These are phyloP conservation scores for Isichthys henryi DNA, from an alignment of 2,113 vertebrate genomes.

Conservation along the genomic window DNA sequence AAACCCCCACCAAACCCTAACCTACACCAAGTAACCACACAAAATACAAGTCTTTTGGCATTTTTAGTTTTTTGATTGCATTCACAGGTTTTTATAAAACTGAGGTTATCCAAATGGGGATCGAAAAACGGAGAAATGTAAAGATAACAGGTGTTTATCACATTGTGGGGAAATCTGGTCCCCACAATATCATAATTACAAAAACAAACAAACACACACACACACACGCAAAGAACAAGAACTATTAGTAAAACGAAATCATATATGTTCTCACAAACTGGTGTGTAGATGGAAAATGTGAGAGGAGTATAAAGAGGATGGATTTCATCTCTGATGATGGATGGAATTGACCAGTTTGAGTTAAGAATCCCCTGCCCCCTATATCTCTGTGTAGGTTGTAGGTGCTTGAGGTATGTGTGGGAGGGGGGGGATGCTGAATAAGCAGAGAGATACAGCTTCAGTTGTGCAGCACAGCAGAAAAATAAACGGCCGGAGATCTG, in stretches of 20 bases:
- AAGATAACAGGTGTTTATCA: no score
- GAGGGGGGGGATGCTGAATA: not conserved
- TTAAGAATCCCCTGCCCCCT: not conserved
- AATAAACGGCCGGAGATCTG: not conserved
- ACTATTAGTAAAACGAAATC: not conserved
- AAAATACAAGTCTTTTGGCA: no score
- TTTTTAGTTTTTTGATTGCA: no score
- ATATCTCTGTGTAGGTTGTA: not conserved
- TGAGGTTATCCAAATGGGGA: no score
- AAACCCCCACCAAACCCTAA: no score
- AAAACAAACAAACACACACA: no score
- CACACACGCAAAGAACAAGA: not conserved
- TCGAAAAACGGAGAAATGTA: no score
- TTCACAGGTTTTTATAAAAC: no score
- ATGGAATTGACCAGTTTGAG: not conserved
- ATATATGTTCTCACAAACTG: not conserved
- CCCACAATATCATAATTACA: no score
- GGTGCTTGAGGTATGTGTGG: not conserved
- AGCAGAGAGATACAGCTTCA: not conserved
- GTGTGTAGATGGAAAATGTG: not conserved
- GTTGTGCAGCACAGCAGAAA: not conserved
- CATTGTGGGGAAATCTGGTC: no score
- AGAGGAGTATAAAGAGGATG: not conserved
- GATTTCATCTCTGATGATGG: not conserved
- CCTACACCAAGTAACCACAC: no score